Percentiles rank a stretch among this genome's conserved stretches.
phyloP scores from a whole-genome alignment of 2,113 vertebrate species.

The Todiramphus saurophagus region DNA sequence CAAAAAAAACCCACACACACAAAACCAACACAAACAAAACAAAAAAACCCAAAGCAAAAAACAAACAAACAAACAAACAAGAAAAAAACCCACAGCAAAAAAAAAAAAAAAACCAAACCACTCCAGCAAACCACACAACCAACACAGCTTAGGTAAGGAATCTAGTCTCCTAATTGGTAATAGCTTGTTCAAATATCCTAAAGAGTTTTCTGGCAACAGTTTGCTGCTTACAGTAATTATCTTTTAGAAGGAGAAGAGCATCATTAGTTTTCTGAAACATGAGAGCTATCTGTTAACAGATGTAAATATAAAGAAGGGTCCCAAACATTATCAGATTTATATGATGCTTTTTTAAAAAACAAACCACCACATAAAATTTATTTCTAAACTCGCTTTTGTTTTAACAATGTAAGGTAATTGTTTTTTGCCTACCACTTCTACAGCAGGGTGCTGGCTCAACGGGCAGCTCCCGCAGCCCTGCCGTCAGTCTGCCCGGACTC shows the following conservation, averaged over 20 bases:
- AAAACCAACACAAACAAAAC: too few species aligned
- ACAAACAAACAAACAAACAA: too few species aligned
- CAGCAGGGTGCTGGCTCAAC: not conserved
- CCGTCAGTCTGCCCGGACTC: not conserved
- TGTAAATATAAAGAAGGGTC: not conserved
- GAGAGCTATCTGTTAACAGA: not conserved
- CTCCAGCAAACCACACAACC: too few species aligned
- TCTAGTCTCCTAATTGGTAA: not conserved
- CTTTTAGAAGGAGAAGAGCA: not conserved
- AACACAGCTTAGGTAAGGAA: not conserved
- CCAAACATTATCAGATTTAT: not conserved
- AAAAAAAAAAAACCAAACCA: too few species aligned
- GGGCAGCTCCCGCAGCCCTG: not conserved
- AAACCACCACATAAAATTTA: not conserved
- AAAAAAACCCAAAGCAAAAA: too few species aligned
- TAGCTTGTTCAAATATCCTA: not conserved
- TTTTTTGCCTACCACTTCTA: not conserved
- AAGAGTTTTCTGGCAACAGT: not conserved
- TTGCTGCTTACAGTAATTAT: not conserved
- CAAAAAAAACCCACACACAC: too few species aligned
- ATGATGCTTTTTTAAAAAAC: not conserved
- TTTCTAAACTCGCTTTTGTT: not conserved
- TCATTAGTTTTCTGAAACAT: not conserved
- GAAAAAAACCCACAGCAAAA: too few species aligned
- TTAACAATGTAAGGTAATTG: accelerated